phyloP scores from a whole-genome alignment of 2,888 invertebrate genomes.

The Troides oblongomaculatus region DNA sequence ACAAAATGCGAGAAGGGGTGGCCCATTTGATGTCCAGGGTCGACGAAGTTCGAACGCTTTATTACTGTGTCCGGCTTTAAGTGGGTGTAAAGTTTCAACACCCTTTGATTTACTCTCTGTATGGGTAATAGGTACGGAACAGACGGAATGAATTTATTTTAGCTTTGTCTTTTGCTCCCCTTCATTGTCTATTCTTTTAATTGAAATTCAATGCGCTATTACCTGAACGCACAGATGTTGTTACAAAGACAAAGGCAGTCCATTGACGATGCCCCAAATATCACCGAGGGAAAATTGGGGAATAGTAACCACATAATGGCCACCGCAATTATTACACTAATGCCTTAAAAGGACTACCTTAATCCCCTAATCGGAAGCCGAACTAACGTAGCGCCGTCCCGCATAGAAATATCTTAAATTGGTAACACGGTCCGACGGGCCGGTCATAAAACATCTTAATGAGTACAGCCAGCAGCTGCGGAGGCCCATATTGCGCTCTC shows the following conservation, averaged over 20 bases:
- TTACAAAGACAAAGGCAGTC: constrained; percentile 20
- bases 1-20: constrained; percentile 72
- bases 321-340: constrained; percentile 75
- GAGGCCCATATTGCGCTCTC: constrained; percentile 77
- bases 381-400: constrained; percentile 76
- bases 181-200: constrained; percentile 24
- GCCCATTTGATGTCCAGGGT: constrained; percentile 75
- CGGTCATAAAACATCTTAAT: constrained; percentile 81
- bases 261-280: constrained; percentile 33
- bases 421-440: constrained; percentile 78
- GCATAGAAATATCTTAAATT: constrained; percentile 81
- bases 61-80: constrained; percentile 80
- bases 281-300: constrained; percentile 46
- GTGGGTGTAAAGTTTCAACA: constrained; percentile 81
- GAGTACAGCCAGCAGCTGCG: constrained; percentile 79
- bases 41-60: constrained; percentile 78
- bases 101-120: constrained; percentile 79
- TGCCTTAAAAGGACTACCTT: constrained; percentile 77
- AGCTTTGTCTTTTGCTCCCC: constrained; percentile 46
- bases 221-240: constrained; percentile 17
- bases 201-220: constrained; percentile 23
- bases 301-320: constrained; percentile 70
- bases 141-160: constrained; percentile 62
- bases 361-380: constrained; percentile 79
- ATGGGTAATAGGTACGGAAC: constrained; percentile 66